Conservation (phyloP, 2,113 vertebrate genomes). For the Chaetops frenatus region DNA sequence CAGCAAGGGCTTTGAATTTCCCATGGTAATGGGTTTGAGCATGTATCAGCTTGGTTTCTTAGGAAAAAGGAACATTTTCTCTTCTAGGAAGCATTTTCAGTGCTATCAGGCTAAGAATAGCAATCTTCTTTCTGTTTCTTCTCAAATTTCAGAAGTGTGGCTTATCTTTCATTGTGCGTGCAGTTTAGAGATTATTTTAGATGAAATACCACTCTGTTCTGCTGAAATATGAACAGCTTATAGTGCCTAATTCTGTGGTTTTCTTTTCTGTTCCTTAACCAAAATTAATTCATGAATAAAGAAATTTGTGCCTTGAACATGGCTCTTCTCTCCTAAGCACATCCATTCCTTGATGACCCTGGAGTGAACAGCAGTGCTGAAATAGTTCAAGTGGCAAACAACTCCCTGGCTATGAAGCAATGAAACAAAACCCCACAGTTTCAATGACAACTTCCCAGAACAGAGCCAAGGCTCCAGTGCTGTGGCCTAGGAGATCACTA, state of each 20-base stretch:
- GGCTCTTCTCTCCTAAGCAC: background rate
- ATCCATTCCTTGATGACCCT: background rate
- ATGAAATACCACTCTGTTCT: background rate
- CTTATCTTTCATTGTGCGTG: background rate
- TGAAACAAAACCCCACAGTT: background rate
- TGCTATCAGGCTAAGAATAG: conserved; percentile 39
- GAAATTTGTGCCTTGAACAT: background rate
- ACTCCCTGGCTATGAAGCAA: background rate
- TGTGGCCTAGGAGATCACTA: background rate
- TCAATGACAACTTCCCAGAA: background rate
- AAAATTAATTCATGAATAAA: background rate
- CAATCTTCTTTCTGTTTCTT: conserved; percentile 9
- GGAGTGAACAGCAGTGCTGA: background rate
- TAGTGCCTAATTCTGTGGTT: background rate
- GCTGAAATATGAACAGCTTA: background rate
- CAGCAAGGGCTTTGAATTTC: background rate
- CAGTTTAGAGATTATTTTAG: background rate
- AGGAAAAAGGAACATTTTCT: conserved; percentile 7
- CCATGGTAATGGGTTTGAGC: background rate
- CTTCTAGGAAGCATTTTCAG: conserved; percentile 24
- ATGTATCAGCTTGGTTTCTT: background rate
- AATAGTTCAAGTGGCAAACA: background rate
- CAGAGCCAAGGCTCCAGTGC: background rate
- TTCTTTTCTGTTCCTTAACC: background rate
- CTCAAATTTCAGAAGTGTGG: conserved; percentile 10